phyloP scores from a whole-genome alignment of 2,113 vertebrate genomes.

The Melanerpes aurifrons region DNA sequence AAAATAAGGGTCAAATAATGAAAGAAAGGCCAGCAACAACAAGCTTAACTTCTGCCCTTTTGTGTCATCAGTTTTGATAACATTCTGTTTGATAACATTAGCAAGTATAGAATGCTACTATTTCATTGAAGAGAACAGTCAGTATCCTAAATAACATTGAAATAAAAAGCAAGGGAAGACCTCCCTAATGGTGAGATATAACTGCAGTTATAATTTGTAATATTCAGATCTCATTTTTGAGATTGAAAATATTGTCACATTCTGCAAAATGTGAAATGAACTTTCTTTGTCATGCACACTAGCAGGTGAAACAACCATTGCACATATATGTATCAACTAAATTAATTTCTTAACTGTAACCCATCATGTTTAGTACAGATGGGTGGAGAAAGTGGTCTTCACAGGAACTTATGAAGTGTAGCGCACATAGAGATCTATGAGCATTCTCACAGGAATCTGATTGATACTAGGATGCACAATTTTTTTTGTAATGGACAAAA shows the following conservation, averaged over 20 bases:
- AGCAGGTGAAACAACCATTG: background rate
- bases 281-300: background rate
- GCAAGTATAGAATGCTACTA: background rate
- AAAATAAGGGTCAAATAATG: background rate
- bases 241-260: background rate
- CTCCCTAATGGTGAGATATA: background rate
- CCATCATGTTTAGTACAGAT: background rate
- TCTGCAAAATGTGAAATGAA: background rate
- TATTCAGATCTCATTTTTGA: background rate
- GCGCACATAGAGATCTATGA: background rate
- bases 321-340: background rate
- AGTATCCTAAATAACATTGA: background rate
- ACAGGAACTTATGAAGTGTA: background rate
- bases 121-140: slow-evolving; percentile 4
- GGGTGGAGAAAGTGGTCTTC: background rate
- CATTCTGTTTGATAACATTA: background rate
- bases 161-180: background rate
- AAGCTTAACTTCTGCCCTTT: background rate
- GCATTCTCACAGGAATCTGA: background rate
- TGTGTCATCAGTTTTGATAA: background rate
- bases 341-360: background rate
- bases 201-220: background rate
- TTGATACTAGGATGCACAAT: background rate
- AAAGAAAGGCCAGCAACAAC: background rate
- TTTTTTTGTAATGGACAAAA: background rate